Percentiles rank a stretch among this genome's conserved stretches.
These are phyloP conservation scores for Himalopsyche japonica DNA, from an alignment of 2,888 invertebrate species.

Conservation along the genomic window DNA sequence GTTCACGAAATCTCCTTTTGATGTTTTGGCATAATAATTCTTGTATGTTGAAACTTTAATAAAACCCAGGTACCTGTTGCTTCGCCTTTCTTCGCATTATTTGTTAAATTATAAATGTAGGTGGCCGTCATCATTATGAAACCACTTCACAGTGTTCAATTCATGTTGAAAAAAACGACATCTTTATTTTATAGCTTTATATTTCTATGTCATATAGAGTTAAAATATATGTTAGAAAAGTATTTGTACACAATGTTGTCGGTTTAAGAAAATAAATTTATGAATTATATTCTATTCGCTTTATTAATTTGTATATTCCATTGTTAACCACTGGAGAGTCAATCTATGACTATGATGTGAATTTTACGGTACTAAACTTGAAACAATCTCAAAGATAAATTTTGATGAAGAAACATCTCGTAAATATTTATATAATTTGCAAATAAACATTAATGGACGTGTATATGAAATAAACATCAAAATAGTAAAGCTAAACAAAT, in stretches of 20 bases:
- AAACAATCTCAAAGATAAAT: too few relatives aligned
- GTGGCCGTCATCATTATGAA: background rate
- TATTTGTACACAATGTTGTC: conserved; percentile 34
- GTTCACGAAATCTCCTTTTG: background rate
- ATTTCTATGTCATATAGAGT: conserved; percentile 31
- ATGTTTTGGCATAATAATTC: background rate
- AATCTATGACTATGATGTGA: too few relatives aligned
- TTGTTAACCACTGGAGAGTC: background rate
- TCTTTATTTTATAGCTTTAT: conserved; percentile 36
- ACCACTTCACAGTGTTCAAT: conserved; percentile 14
- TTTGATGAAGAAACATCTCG: too few relatives aligned
- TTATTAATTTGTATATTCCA: background rate
- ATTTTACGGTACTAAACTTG: too few relatives aligned
- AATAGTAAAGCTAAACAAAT: too few relatives aligned
- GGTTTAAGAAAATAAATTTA: conserved; percentile 34
- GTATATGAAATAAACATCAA: too few relatives aligned
- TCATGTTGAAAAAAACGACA: conserved; percentile 36
- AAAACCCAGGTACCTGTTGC: conserved; percentile 23
- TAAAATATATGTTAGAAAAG: conserved; percentile 32
- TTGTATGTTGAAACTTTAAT: background rate
- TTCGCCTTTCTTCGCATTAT: conserved; percentile 22
- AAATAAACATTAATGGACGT: too few relatives aligned
- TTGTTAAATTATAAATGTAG: background rate
- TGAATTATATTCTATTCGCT: conserved; percentile 23
- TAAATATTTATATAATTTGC: too few relatives aligned